Percentiles rank a stretch among this genome's conserved stretches.
phyloP scores from a whole-genome alignment of 2,797 vertebrate species.

The Chaetodon trifasciatus region DNA sequence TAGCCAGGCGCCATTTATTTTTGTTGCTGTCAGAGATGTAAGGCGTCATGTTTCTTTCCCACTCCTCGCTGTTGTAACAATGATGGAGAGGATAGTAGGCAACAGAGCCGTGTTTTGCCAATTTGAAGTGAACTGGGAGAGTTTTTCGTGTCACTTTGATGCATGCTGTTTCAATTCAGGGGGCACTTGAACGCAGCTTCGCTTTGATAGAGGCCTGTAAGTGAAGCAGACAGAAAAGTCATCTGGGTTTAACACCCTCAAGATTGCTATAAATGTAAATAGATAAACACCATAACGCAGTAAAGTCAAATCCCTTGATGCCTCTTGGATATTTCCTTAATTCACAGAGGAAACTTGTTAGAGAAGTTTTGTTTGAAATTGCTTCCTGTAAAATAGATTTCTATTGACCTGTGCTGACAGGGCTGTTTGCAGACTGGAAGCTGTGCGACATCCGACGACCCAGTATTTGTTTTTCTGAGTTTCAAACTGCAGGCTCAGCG shows the following conservation, averaged over 20 bases:
- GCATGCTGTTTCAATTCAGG: background rate
- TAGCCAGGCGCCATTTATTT: conserved; percentile 90
- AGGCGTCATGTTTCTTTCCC: conserved; percentile 86
- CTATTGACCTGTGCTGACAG: conserved; percentile 68
- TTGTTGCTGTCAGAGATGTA: conserved; percentile 91
- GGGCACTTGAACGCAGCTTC: conserved; percentile 14
- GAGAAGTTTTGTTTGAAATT: conserved; percentile 46
- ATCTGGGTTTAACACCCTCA: conserved; percentile 16
- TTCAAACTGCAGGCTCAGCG: conserved; percentile 66
- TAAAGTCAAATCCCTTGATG: conserved; percentile 21
- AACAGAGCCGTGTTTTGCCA: conserved; percentile 35
- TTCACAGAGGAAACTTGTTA: conserved; percentile 53
- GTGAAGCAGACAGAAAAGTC: conserved; percentile 37
- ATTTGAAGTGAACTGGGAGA: conserved; percentile 41
- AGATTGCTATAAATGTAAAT: conserved; percentile 11
- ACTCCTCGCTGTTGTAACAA: conserved; percentile 52
- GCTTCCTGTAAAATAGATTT: conserved; percentile 51
- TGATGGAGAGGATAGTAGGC: conserved; percentile 36
- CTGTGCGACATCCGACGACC: background rate
- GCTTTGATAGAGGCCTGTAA: conserved; percentile 34
- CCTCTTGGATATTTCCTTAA: conserved; percentile 20
- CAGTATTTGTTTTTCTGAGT: conserved; percentile 38
- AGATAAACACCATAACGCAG: conserved; percentile 24
- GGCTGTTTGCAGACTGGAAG: conserved; percentile 28
- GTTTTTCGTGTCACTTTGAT: conserved; percentile 44